A percentile compares a stretch with the other conserved stretches of the same genome.
Conservation (phyloP, 2,797 vertebrate genomes). For the Lithobates sylvaticus region DNA sequence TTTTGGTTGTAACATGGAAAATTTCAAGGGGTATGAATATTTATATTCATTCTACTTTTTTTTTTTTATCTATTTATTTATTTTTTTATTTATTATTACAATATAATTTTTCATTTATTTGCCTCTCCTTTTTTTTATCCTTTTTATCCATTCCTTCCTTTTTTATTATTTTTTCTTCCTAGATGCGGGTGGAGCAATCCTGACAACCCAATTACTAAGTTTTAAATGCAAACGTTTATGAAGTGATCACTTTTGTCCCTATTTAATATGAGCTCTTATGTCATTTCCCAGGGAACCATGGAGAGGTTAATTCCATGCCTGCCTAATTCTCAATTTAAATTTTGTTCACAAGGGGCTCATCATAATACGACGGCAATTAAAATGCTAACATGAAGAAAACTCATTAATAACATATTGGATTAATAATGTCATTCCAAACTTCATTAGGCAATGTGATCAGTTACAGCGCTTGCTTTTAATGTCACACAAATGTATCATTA, state of each 20-base stretch:
- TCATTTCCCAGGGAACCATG: neutral
- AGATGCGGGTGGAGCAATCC: too few relatives aligned
- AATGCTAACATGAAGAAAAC: constrained; percentile 43
- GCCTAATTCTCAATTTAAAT: constrained; percentile 27
- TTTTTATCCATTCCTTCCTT: too few relatives aligned
- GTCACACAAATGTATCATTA: constrained; percentile 59
- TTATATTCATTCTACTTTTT: too few relatives aligned
- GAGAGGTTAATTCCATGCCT: constrained; percentile 35
- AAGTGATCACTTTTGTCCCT: neutral
- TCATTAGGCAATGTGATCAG: constrained; percentile 45
- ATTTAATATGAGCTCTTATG: neutral
- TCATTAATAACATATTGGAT: constrained; percentile 60
- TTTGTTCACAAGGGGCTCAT: constrained; percentile 32
- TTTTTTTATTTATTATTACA: too few relatives aligned
- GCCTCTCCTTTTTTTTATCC: too few relatives aligned
- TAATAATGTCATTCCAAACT: constrained; percentile 56
- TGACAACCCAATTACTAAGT: neutral
- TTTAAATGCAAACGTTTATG: neutral
- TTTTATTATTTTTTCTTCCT: too few relatives aligned
- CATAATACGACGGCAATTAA: constrained; percentile 49
- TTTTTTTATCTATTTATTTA: too few relatives aligned
- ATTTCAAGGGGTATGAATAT: too few relatives aligned
- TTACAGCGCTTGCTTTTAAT: constrained; percentile 54
- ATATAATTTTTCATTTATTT: too few relatives aligned
- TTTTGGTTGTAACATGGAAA: too few relatives aligned